Conservation (phyloP, 2,797 vertebrate species). For the Epinephelus coioides region DNA sequence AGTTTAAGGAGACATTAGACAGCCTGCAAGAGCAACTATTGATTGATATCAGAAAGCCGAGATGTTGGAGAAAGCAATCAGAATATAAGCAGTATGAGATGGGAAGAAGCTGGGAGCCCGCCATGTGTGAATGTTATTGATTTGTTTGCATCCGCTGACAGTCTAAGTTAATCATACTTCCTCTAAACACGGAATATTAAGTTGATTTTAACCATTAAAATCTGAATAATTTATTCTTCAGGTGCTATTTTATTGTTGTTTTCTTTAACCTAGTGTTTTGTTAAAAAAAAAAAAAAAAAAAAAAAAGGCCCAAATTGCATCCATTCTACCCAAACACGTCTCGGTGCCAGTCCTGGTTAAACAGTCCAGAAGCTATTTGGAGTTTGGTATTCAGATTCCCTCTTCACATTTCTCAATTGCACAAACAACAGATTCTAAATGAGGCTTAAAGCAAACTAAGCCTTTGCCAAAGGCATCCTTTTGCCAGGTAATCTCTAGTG, state of each 20-base stretch:
- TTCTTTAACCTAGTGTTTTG: slow-evolving; percentile 1
- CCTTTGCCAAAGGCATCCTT: slow-evolving; percentile 24
- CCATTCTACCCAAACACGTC: slow-evolving; percentile 13
- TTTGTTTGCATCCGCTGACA: neutral
- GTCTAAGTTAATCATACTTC: neutral
- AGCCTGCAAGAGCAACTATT: too few species aligned
- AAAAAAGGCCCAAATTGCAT: slow-evolving; percentile 8
- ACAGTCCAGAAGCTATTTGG: slow-evolving; percentile 41
- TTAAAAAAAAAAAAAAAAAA: neutral
- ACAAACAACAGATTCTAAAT: slow-evolving; percentile 65
- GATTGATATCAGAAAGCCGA: too few species aligned
- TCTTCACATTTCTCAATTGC: slow-evolving; percentile 48
- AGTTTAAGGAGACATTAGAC: too few species aligned
- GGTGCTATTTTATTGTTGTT: neutral
- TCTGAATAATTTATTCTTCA: neutral
- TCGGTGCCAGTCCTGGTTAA: slow-evolving; percentile 28
- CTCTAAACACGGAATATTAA: neutral
- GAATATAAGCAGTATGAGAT: neutral
- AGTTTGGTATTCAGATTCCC: slow-evolving; percentile 53
- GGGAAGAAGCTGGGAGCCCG: neutral
- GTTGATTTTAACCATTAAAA: slow-evolving; percentile 12
- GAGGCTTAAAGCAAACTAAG: slow-evolving; percentile 60
- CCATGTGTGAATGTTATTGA: neutral
- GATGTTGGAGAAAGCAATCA: neutral
- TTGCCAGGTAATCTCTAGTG: slow-evolving; percentile 46